A percentile compares a stretch with the other conserved stretches of the same genome.
Conservation (phyloP, 2,113 vertebrate genomes). For the Chaenogobius annularis region DNA sequence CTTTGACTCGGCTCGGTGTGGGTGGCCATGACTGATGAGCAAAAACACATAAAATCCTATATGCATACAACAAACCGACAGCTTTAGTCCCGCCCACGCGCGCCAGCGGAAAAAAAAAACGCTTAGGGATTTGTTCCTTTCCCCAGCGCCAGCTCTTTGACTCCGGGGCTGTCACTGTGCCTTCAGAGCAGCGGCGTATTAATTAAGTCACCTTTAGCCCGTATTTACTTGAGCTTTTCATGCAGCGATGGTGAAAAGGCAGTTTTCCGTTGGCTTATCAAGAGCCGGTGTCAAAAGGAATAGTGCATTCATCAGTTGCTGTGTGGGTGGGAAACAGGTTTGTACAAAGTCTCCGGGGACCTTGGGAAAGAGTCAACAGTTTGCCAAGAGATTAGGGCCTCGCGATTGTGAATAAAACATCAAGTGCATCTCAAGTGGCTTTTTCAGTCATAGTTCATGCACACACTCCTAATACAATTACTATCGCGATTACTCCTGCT, state of each 20-base stretch:
- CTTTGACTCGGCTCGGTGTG: constrained; percentile 1
- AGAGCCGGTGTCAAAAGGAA: constrained; percentile 13
- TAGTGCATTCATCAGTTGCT: constrained; percentile 18
- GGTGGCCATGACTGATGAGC: constrained; percentile 22
- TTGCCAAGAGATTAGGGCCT: background rate
- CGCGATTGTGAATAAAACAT: background rate
- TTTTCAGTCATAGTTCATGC: background rate
- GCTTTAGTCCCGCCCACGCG: constrained; percentile 13
- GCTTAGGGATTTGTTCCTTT: constrained; percentile 26
- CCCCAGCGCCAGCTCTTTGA: constrained; percentile 32
- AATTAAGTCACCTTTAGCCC: constrained; percentile 36
- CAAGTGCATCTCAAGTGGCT: background rate
- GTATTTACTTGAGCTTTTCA: constrained; percentile 38
- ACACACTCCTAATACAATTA: background rate
- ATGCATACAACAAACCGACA: background rate
- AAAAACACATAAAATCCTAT: constrained; percentile 33
- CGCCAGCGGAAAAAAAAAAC: background rate
- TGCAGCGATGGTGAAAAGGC: constrained; percentile 9
- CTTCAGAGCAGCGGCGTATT: constrained; percentile 19
- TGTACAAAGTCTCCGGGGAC: constrained; percentile 8
- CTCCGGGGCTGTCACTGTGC: constrained; percentile 31
- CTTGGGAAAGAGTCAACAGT: background rate
- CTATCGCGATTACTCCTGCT: background rate
- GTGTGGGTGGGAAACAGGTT: background rate
- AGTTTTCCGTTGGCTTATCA: constrained; percentile 10